Evolutionary conservation across 2,113 vertebrate genomes (phyloP).

Genomic region (Passer montanus): DNA sequence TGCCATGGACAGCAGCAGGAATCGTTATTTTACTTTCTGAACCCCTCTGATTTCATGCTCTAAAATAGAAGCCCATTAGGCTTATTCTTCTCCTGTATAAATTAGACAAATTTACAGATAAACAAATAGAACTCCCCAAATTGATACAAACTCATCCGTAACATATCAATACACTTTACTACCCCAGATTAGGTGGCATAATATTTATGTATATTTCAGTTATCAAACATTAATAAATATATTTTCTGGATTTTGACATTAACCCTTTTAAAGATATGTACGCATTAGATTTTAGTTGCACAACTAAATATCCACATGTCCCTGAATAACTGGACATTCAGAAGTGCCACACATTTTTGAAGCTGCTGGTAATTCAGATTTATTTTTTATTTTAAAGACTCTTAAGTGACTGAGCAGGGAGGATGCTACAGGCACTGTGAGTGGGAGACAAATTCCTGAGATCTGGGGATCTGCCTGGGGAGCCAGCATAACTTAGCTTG

Average conservation of each 20-base stretch:
- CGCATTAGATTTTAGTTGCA: neutral
- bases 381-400: neutral
- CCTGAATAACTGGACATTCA: neutral
- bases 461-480: neutral
- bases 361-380: neutral
- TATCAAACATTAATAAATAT: neutral
- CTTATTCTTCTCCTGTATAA: neutral
- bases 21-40: neutral
- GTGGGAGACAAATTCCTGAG: neutral
- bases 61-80: neutral
- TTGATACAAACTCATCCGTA: neutral
- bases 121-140: neutral
- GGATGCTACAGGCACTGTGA: neutral
- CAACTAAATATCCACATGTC: neutral
- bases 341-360: neutral
- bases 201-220: neutral
- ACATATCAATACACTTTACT: neutral
- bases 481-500: neutral
- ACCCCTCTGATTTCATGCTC: neutral
- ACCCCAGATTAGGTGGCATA: neutral
- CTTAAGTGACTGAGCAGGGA: neutral
- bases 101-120: neutral
- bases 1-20: neutral
- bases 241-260: neutral
- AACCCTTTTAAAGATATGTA: neutral